These are phyloP conservation scores for Ridgeia piscesae DNA, from an alignment of 1,140 invertebrate species.

Conservation along the genomic window DNA sequence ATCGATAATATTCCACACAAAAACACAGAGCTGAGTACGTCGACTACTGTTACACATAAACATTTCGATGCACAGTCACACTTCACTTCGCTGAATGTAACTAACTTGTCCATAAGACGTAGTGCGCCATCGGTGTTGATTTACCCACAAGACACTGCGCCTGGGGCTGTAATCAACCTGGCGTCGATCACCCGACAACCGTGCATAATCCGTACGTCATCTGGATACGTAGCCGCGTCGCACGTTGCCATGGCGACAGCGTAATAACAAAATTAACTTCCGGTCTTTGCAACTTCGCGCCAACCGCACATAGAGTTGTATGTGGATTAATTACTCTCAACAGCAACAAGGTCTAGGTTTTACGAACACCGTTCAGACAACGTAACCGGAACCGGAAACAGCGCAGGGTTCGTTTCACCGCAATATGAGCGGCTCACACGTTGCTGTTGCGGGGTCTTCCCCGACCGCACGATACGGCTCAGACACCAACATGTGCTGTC, in stretches of 20 bases:
- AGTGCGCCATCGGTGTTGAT: background rate
- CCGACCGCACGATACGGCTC: background rate
- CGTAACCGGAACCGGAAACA: background rate
- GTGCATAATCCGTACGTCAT: background rate
- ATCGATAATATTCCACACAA: too few species aligned
- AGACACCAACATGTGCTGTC: background rate
- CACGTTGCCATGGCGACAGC: background rate
- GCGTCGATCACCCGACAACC: background rate
- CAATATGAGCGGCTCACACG: too few species aligned
- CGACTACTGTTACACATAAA: too few species aligned
- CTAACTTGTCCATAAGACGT: background rate
- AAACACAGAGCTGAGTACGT: too few species aligned
- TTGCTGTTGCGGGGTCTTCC: background rate
- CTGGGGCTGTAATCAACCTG: background rate
- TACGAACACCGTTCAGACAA: background rate
- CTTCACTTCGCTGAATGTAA: background rate
- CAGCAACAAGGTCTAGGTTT: background rate
- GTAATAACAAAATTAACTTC: background rate
- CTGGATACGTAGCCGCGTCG: background rate
- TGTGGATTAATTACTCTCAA: too few species aligned
- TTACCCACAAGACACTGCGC: background rate
- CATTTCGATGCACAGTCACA: background rate
- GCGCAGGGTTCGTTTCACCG: background rate
- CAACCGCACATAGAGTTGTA: too few species aligned
- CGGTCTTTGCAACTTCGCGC: background rate